Base-by-base conservation (phyloP, 2,888 invertebrate genomes). In the Microdon myrmicae region DNA sequence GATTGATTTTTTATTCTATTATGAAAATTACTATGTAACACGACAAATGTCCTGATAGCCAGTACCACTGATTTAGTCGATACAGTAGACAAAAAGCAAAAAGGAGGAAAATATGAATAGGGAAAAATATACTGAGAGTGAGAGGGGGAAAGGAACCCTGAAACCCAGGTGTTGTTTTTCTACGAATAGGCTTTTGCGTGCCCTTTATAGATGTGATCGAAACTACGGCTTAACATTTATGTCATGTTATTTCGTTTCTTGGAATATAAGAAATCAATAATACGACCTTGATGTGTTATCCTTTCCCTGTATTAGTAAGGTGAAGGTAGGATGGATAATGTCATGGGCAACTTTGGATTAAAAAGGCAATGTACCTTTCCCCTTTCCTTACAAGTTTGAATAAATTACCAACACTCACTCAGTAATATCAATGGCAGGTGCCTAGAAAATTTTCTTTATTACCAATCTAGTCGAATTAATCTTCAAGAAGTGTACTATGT, bases 1-100 rank as follows among this genome's bases (percentile, higher is more conserved):
- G 58, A 64, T 64, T 64, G 64, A 58, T 58, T 53, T n/a, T 58
- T 64, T 58, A 58, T 58, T 51, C 44, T 22, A 45, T 58, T 58
- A 64, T 43, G 47, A 59, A 58, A 64, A 64, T 64, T 58, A 58
- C 37, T 53, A 31, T 53, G 19, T 47, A 53, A 48, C 64, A 64
- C 64, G 58, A 37, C 38, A 43, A 58, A 58, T 53, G 43, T 45
- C 26, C 22, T 37, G 45, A 51, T 53, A 32, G 32, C 22, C 47
- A 25, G 22, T 47, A 45, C 28, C 29, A 13, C 45, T 39, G n/a
- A 22, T 10, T 47, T 14, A 28, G 43, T 37, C 25, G 38, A 19
- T 29, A 6, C n/a, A 3, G 19, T 12, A 16, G 12, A 23, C n/a
- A n/a, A 32, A 25, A 32, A 23, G 3, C 31, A 7, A 44, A 31